A percentile compares a stretch with the other conserved stretches of the same genome.
phyloP scores from a whole-genome alignment of 1,140 invertebrate genomes.

The Hycleus phaleratus region DNA sequence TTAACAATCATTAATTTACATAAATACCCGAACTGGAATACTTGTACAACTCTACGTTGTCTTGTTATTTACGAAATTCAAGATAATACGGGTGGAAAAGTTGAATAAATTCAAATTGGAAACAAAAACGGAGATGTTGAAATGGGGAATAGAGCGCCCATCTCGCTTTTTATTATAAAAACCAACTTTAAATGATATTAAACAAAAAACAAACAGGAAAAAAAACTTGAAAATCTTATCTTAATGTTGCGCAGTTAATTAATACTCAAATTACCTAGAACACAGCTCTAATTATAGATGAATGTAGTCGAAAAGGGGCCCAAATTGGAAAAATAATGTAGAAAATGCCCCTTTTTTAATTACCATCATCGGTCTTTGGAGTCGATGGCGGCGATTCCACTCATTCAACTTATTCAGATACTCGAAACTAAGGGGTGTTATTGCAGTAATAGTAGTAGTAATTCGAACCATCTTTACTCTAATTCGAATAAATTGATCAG shows the following conservation, averaged over 20 bases:
- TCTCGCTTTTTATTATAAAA: neutral
- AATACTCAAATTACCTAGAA: slow-evolving; percentile 27
- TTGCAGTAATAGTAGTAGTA: no score
- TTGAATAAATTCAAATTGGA: slow-evolving; percentile 21
- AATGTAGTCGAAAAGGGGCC: slow-evolving; percentile 8
- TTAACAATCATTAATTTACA: slow-evolving; percentile 19
- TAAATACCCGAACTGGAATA: slow-evolving; percentile 12
- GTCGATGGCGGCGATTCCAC: no score
- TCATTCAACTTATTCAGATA: no score
- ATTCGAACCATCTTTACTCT: no score
- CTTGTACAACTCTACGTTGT: no score
- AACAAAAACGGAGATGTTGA: no score
- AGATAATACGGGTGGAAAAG: slow-evolving; percentile 15
- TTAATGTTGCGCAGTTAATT: slow-evolving; percentile 24
- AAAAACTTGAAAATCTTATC: slow-evolving; percentile 18
- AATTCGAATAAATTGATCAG: neutral
- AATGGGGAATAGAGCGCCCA: neutral
- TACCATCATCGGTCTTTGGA: slow-evolving; percentile 12
- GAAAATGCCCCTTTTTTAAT: slow-evolving; percentile 23
- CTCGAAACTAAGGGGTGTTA: no score
- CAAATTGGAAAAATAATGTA: no score
- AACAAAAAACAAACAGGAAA: neutral
- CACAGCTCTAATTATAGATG: slow-evolving; percentile 23
- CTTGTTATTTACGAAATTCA: slow-evolving; percentile 15
- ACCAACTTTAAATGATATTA: slow-evolving; percentile 15